A percentile compares a stretch with the other conserved stretches of the same genome.
These are phyloP conservation scores for Galeruca laticollis DNA, from an alignment of 2,888 invertebrate genomes.

Conservation along the genomic window DNA sequence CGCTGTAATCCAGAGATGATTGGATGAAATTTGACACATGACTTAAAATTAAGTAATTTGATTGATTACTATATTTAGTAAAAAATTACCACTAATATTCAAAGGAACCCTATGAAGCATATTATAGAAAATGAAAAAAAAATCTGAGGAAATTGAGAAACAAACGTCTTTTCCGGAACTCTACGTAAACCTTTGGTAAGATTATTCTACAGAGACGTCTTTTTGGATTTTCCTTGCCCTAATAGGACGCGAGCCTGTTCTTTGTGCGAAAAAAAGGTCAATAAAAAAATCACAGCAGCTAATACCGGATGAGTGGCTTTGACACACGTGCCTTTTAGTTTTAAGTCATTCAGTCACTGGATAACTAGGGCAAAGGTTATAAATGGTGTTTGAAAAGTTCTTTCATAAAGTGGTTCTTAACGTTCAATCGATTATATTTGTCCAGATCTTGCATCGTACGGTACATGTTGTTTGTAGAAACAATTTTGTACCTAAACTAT, in stretches of 20 bases:
- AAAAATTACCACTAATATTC: too few relatives aligned
- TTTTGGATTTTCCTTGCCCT: not conserved
- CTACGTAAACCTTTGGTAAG: not conserved
- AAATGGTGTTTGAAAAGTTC: slow-evolving; percentile 2
- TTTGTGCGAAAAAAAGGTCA: slow-evolving; percentile 4
- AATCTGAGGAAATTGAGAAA: too few relatives aligned
- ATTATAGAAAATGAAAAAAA: too few relatives aligned
- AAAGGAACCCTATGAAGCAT: too few relatives aligned
- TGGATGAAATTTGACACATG: too few relatives aligned
- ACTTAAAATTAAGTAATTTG: too few relatives aligned
- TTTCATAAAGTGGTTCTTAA: not conserved
- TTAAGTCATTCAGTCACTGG: slow-evolving; percentile 8
- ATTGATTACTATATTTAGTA: too few relatives aligned
- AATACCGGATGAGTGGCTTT: slow-evolving; percentile 3
- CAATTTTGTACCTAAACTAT: too few relatives aligned
- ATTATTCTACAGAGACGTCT: not conserved
- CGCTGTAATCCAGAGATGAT: too few relatives aligned
- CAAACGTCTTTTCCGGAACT: too few relatives aligned
- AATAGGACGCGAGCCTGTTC: not conserved
- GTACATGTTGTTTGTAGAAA: not conserved
- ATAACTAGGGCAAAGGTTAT: slow-evolving; percentile 5
- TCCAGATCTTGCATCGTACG: not conserved
- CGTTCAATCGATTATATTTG: not conserved
- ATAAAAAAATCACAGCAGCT: slow-evolving; percentile 15
- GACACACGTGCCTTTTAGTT: slow-evolving; percentile 7